A percentile compares a stretch with the other conserved stretches of the same genome.
Conservation (phyloP, 1,140 invertebrate genomes). For the Bombus difficillimus region DNA sequence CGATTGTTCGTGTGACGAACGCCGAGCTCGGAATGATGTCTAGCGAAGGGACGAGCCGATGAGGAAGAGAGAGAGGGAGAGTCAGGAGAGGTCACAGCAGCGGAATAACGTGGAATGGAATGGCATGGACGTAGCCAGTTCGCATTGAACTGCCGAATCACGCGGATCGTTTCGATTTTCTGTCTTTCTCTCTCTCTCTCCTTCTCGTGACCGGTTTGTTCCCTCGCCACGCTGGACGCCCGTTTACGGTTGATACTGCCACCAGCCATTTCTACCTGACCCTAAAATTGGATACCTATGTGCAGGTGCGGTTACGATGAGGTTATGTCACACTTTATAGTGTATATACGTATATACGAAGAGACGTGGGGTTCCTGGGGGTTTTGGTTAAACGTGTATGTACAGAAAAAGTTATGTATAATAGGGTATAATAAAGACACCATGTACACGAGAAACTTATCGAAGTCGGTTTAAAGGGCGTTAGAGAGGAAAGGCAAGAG, state of each 20-base stretch:
- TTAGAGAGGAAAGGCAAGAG: slow-evolving; percentile 47
- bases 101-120: slow-evolving; percentile 64
- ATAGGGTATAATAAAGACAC: not conserved
- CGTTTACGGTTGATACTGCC: not conserved
- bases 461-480: slow-evolving; percentile 41
- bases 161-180: slow-evolving; percentile 41
- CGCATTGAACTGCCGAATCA: slow-evolving; percentile 71
- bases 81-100: slow-evolving; percentile 54
- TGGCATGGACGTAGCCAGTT: slow-evolving; percentile 66
- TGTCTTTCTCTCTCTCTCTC: too few relatives aligned
- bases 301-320: slow-evolving; percentile 55
- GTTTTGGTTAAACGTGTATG: not conserved
- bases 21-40: slow-evolving; percentile 11
- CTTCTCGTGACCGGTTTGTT: slow-evolving; percentile 6
- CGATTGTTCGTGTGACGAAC: not conserved
- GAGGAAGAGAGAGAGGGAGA: slow-evolving; percentile 7
- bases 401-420: not conserved
- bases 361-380: not conserved
- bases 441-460: slow-evolving; percentile 30
- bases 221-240: not conserved
- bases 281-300: slow-evolving; percentile 65
- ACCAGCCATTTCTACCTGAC: slow-evolving; percentile 10
- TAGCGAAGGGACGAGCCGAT: slow-evolving; percentile 20
- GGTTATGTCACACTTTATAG: not conserved
- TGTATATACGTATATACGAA: not conserved